Percentiles rank a stretch among this genome's conserved stretches.
These are phyloP conservation scores for Nycticebus coucang DNA, from an alignment of 2,113 vertebrate genomes.

Conservation along the genomic window DNA sequence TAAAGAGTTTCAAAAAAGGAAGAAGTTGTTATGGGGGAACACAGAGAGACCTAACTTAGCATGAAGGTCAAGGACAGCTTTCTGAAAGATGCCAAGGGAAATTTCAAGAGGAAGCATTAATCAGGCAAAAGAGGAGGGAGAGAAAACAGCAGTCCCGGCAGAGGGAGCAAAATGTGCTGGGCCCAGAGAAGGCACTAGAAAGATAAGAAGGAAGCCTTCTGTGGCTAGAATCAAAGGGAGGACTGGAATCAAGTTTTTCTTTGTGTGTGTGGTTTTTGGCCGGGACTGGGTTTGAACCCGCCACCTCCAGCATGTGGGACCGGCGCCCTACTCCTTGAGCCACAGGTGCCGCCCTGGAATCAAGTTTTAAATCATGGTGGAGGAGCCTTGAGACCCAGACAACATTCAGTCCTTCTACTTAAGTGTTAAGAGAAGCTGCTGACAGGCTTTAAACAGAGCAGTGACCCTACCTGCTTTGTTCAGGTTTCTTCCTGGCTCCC, in stretches of 20 bases:
- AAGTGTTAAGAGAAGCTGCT: background rate
- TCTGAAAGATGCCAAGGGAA: background rate
- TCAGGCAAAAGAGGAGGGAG: background rate
- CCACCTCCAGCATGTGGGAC: no score
- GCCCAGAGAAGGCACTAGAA: background rate
- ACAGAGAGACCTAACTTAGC: background rate
- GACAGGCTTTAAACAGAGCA: background rate
- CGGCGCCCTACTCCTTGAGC: no score
- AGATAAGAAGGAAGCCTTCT: background rate
- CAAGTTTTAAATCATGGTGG: no score
- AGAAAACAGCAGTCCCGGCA: background rate
- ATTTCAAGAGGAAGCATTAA: background rate
- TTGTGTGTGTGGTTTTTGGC: no score
- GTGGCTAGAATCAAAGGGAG: background rate
- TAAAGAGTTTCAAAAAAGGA: background rate
- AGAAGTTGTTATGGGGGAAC: background rate
- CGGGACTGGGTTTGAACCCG: no score
- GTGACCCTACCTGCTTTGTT: background rate
- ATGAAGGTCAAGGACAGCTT: background rate
- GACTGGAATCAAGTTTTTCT: background rate
- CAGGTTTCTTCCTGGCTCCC: background rate
- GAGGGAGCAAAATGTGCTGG: background rate
- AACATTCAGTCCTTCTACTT: background rate
- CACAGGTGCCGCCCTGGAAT: no score
- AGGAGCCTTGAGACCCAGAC: accelerated